phyloP scores from a whole-genome alignment of 1,140 invertebrate species.

The Hetaerina americana region DNA sequence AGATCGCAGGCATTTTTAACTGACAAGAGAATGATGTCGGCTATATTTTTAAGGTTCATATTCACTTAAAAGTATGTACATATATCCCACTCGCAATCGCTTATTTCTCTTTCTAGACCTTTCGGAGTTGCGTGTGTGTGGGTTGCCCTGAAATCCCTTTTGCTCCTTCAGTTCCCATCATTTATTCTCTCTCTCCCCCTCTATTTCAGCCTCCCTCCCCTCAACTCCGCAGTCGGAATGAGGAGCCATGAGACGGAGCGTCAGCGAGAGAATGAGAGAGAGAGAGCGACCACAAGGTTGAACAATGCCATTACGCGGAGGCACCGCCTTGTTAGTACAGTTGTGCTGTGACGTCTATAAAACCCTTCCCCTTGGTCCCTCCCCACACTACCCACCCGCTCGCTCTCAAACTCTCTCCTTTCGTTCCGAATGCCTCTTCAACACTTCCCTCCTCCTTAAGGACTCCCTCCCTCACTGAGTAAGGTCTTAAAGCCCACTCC shows the following conservation, averaged over 20 bases:
- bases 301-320: neutral
- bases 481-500: neutral
- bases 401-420: neutral
- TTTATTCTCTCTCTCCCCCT: neutral
- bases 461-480: neutral
- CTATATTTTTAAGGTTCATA: too few species aligned
- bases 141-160: too few species aligned
- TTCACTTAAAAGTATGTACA: too few species aligned
- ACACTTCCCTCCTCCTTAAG: neutral
- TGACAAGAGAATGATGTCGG: too few species aligned
- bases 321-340: neutral
- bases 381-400: neutral
- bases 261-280: too few species aligned
- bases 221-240: neutral
- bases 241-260: neutral
- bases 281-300: neutral
- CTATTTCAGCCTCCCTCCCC: neutral
- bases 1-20: too few species aligned
- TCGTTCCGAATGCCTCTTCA: neutral
- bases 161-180: too few species aligned
- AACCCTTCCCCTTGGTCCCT: neutral
- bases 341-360: neutral
- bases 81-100: too few species aligned
- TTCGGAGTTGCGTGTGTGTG: too few species aligned
- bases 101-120: too few species aligned